These are phyloP conservation scores for Acropora yongei DNA, from an alignment of 64 coral and sea anemone genomes.

Conservation along the genomic window DNA sequence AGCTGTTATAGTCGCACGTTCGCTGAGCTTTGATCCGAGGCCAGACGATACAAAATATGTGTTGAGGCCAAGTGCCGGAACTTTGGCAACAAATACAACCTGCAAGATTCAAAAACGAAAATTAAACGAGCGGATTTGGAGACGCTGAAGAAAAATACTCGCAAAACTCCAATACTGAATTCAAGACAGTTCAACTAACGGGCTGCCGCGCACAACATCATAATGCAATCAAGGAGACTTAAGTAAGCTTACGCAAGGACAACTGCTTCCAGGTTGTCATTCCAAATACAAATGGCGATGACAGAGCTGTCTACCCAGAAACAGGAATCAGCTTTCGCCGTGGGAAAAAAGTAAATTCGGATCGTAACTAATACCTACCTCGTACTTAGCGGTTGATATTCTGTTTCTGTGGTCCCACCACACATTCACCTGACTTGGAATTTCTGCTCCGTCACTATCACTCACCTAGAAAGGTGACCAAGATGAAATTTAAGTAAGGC, in stretches of 20 bases:
- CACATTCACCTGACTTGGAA: conserved; percentile 71
- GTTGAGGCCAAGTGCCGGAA: conserved; percentile 65
- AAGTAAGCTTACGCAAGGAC: no score
- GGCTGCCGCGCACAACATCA: no score
- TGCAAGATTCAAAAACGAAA: background rate
- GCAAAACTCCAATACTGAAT: no score
- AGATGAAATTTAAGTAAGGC: no score
- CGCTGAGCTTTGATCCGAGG: conserved; percentile 20
- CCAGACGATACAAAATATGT: conserved; percentile 47
- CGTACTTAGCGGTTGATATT: conserved; percentile 59
- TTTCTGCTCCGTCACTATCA: conserved; percentile 59
- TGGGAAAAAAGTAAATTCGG: background rate
- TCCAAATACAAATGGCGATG: no score
- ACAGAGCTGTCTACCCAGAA: no score
- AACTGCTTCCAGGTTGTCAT: no score
- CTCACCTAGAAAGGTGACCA: conserved; percentile 33
- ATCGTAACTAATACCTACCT: conserved; percentile 20
- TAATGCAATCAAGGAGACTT: no score
- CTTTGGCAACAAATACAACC: conserved; percentile 78
- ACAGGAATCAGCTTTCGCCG: no score
- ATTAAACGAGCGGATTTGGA: background rate
- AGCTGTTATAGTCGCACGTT: conserved; percentile 18
- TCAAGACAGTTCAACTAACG: no score
- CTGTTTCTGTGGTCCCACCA: conserved; percentile 62
- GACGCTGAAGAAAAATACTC: no score